These are phyloP conservation scores for Gasterosteus nipponicus DNA, from an alignment of 2,113 vertebrate species.

Conservation along the genomic window DNA sequence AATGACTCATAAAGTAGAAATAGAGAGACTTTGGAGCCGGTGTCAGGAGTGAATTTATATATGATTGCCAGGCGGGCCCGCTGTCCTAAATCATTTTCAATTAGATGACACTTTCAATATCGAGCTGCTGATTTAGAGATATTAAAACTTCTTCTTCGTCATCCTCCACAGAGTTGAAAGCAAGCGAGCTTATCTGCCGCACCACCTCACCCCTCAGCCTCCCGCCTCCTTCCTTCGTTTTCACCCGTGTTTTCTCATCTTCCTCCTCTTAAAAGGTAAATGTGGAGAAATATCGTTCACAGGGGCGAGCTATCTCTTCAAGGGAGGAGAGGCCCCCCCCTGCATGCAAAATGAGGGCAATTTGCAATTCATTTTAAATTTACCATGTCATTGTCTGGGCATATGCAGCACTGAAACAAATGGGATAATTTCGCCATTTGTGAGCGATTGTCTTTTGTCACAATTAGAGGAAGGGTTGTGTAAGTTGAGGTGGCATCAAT, in stretches of 20 bases:
- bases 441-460: constrained; percentile 40
- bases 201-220: constrained; percentile 16
- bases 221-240: constrained; percentile 32
- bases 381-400: constrained; percentile 56
- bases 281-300: constrained; percentile 54
- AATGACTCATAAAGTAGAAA: constrained; percentile 84
- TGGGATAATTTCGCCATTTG: constrained; percentile 29
- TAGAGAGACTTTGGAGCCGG: constrained; percentile 80
- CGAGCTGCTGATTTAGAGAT: constrained; percentile 84
- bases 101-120: constrained; percentile 88
- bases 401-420: constrained; percentile 57
- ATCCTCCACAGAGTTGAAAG: constrained; percentile 74
- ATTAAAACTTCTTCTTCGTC: constrained; percentile 82
- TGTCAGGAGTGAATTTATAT: constrained; percentile 83
- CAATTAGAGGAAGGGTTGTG: constrained; percentile 18
- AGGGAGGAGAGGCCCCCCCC: constrained; percentile 17
- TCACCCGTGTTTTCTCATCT: constrained; percentile 62
- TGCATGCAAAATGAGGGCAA: constrained; percentile 61
- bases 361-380: constrained; percentile 69
- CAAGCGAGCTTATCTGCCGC: constrained; percentile 69
- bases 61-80: constrained; percentile 75
- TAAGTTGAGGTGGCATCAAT: constrained; percentile 28
- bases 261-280: constrained; percentile 69
- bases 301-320: constrained; percentile 41
- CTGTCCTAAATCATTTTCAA: constrained; percentile 85